Conservation (phyloP, 2,797 vertebrate species). For the Oryzias dopingdopingensis region DNA sequence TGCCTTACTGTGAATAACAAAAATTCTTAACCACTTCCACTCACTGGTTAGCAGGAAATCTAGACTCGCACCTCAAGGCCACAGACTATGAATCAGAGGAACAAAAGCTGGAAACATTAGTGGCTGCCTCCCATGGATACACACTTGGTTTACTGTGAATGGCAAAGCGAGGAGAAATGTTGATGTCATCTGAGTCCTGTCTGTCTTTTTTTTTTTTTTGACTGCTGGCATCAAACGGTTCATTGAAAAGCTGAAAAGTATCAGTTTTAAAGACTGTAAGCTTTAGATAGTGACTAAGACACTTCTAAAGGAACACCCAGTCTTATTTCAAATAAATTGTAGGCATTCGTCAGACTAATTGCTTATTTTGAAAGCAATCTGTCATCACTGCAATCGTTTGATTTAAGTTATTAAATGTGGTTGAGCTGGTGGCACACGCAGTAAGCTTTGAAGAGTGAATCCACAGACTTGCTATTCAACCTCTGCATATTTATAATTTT, state of each 20-base stretch:
- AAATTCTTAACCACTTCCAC: conserved; percentile 37
- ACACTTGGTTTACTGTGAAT: conserved; percentile 38
- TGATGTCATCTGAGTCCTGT: conserved; percentile 29
- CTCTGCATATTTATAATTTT: too few relatives aligned
- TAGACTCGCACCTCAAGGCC: conserved; percentile 57
- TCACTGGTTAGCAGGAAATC: conserved; percentile 52
- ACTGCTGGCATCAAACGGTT: conserved; percentile 16
- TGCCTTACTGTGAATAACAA: conserved; percentile 34
- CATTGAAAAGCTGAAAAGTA: conserved; percentile 18
- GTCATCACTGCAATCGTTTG: conserved; percentile 5
- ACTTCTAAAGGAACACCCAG: conserved; percentile 10
- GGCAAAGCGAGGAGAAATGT: conserved; percentile 41
- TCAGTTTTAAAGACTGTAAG: conserved; percentile 6
- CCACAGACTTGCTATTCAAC: too few relatives aligned
- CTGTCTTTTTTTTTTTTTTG: not conserved
- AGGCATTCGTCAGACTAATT: conserved; percentile 42
- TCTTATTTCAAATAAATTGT: conserved; percentile 36
- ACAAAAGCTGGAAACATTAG: conserved; percentile 76
- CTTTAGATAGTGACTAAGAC: conserved; percentile 23
- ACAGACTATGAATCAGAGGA: conserved; percentile 64
- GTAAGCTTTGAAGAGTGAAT: too few relatives aligned
- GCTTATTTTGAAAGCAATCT: conserved; percentile 17
- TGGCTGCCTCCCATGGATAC: conserved; percentile 59
- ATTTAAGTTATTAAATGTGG: conserved; percentile 30
- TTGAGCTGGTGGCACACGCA: not conserved